These are phyloP conservation scores for Ichneumon xanthorius DNA, from an alignment of 2,888 invertebrate species.

Conservation along the genomic window DNA sequence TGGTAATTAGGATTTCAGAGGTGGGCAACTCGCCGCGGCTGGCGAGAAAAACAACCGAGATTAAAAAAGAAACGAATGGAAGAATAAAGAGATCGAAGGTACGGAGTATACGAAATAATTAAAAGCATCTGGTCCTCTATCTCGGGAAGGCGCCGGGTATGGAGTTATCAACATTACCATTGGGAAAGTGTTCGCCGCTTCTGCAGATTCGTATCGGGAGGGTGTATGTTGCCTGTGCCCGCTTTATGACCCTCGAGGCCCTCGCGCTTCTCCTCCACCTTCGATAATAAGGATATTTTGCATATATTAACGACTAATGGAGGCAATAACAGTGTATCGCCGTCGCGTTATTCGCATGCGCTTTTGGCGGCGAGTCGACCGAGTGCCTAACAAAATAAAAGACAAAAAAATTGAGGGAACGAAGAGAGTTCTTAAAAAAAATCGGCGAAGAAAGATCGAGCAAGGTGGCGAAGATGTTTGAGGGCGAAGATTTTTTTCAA, in stretches of 20 bases:
- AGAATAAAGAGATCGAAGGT: constrained; percentile 7
- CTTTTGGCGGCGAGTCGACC: constrained; percentile 76
- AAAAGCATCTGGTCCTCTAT: constrained; percentile 73
- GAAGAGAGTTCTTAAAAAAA: background rate
- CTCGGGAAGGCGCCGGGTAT: constrained; percentile 52
- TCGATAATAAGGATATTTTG: constrained; percentile 83
- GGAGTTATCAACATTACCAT: constrained; percentile 69
- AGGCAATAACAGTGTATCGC: constrained; percentile 75
- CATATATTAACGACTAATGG: constrained; percentile 83
- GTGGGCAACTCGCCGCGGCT: constrained; percentile 56
- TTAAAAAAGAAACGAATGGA: background rate
- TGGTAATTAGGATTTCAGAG: constrained; percentile 65
- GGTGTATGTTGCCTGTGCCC: constrained; percentile 48
- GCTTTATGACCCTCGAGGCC: constrained; percentile 71
- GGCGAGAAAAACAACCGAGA: constrained; percentile 48
- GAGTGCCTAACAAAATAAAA: constrained; percentile 19
- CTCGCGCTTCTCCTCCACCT: constrained; percentile 33
- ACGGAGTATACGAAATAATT: constrained; percentile 76
- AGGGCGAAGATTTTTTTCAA: background rate
- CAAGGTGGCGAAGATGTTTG: background rate
- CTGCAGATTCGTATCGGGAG: constrained; percentile 73
- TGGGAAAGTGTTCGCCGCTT: constrained; percentile 59
- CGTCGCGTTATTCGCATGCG: constrained; percentile 68
- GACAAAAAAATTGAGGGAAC: background rate
- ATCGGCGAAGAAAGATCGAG: background rate